Base-by-base conservation (phyloP, 1,140 invertebrate genomes). In the Bilobella aurantiaca region DNA sequence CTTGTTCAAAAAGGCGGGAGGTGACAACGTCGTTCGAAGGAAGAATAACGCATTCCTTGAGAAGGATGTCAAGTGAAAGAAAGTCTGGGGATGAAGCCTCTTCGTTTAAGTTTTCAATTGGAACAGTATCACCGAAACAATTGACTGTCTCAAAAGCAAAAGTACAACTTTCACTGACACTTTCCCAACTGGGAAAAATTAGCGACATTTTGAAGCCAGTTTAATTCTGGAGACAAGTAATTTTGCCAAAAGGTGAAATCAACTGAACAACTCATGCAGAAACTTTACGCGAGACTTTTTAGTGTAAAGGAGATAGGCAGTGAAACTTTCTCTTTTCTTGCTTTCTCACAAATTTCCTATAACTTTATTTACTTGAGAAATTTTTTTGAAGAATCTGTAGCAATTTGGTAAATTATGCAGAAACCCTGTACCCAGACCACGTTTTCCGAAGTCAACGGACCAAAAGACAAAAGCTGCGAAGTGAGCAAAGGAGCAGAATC, bases 1-100 rank as follows among this genome's bases (percentile, higher is more conserved):
- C 70, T 32, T 67, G 63, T 37, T 69, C 68, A 28, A 67, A 64
- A 28, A 58, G 42, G 1, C 62, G 46, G 23, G 42, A 25, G 27
- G 42, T 18, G 8, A 53, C 42, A 18, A 12, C 31, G 62, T 29
- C 25, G 28, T 25, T 31, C 42, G 25, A 28, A 14, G 30, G 29
- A 21, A 30, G 25, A 42, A 59, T 8, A 23, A 23, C 59, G 28
- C 58, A 34, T 29, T 8, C 28, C 28, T 31, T 31, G 58, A 59
- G 5, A 57, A 62, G 3, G 12, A 3, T 3, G 60, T 37, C 21
- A 27, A 46, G 31, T 46, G 60, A 27, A 34, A 62, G 14, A 27
- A 18, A 47, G 30, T 27, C 60, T 8, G 58, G 58, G 28, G 31
- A 8, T 14, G 53, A 23, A 31, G 14, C 23, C 8, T 29, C 58